Evolutionary conservation across 2,888 invertebrate species (phyloP), one percentile per base, ranked within the genome.

Genomic region (Portevinia maculata): DNA sequence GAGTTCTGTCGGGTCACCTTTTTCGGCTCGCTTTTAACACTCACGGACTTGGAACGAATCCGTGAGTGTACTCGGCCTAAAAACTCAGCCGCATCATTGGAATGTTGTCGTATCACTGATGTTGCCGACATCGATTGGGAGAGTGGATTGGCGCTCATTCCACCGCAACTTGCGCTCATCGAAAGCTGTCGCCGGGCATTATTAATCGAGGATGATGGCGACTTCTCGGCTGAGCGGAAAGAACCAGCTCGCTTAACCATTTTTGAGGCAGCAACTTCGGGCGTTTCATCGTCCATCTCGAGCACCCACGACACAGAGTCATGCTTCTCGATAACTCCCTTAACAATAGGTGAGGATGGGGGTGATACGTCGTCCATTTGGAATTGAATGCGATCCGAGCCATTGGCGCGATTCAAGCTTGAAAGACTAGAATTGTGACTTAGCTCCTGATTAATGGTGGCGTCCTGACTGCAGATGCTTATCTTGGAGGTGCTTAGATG

Each of bases 261-360:
- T 86, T 95, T 93, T 53, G 94, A 93, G 48, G 94, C 94, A 41
- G 94, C 93, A 84, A 93, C 94, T 87, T 95, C 94, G 0, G 95
- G 94, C 11, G 94, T 93, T 86, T 94, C 94, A 60, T 93, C 93
- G 73, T 93, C 93, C 88, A 97, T 94, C 89, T 96, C 96, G 30
- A 96, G 91, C 15, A 96, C 96, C 94, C 96, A 97, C 87, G 96
- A 96, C 39, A 97, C 96, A 0, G 96, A 96, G 89, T 96, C 96
- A 69, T 94, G 94, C 89, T 96, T 96, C 89, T 96, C 95, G 1
- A 96, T 95, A 83, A 97, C 94, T 11, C 94, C 96, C 87, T 96
- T 96, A 24, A 96, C 94, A 85, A 95, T 94, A 9, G 95, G 95
- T 15, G 95, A 94, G 8, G 93, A 92, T 0, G 95, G 94, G 15